Evolutionary conservation across 2,888 invertebrate genomes (phyloP).

Genomic region (Lithophane socia): DNA sequence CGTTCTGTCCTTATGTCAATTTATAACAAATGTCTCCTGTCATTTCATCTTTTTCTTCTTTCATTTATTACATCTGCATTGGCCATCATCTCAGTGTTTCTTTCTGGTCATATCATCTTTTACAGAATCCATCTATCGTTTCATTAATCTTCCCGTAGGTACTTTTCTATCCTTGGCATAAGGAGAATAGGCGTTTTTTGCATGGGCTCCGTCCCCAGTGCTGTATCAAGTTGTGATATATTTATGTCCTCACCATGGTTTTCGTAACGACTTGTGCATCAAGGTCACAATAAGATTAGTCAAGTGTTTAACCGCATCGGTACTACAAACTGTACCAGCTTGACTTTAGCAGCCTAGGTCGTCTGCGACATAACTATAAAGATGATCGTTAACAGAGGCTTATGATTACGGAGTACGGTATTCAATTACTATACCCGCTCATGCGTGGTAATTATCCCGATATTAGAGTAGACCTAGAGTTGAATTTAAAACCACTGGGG

Average conservation of each 20-base stretch:
- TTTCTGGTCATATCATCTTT: background rate
- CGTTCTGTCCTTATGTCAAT: background rate
- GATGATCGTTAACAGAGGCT: slow-evolving; percentile 38
- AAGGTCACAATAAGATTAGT: slow-evolving; percentile 10
- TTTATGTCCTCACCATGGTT: no score
- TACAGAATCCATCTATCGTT: background rate
- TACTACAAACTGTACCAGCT: background rate
- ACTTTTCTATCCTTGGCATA: background rate
- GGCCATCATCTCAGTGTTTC: background rate
- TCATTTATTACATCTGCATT: no score
- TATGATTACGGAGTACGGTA: slow-evolving; percentile 26
- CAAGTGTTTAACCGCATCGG: slow-evolving; percentile 5
- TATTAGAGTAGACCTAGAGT: slow-evolving; percentile 11
- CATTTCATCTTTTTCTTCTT: no score
- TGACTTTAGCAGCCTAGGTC: slow-evolving; percentile 38
- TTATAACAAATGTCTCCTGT: background rate
- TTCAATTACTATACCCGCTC: slow-evolving; percentile 45
- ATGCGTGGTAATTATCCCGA: slow-evolving; percentile 30
- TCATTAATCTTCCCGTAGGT: background rate
- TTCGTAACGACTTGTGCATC: background rate
- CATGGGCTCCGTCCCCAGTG: no score
- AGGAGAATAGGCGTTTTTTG: no score
- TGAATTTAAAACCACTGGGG: slow-evolving; percentile 26
- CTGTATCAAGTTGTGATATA: no score
- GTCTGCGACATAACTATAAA: slow-evolving; percentile 29